Evolutionary conservation across 2,797 vertebrate species (phyloP).

Genomic region (Triplophysa yarkandensis): DNA sequence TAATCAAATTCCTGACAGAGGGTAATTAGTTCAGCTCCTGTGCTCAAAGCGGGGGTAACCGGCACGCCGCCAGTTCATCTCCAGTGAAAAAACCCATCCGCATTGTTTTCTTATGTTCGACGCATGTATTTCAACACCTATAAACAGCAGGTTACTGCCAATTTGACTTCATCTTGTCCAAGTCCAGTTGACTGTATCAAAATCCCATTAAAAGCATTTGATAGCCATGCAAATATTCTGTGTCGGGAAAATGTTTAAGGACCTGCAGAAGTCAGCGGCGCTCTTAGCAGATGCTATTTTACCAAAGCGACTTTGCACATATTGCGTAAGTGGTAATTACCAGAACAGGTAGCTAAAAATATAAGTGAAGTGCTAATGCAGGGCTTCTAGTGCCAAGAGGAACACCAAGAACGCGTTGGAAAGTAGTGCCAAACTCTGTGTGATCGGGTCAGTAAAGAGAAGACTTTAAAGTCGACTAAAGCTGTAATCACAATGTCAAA

Average conservation of each 20-base stretch:
- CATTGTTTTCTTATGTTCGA: slow-evolving; percentile 50
- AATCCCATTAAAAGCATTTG: slow-evolving; percentile 68
- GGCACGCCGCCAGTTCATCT: slow-evolving; percentile 41
- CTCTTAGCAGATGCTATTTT: slow-evolving; percentile 36
- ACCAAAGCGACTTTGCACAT: slow-evolving; percentile 18
- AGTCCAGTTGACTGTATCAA: slow-evolving; percentile 59
- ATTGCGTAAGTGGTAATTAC: slow-evolving; percentile 27
- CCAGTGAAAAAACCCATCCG: slow-evolving; percentile 42
- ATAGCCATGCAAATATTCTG: slow-evolving; percentile 60
- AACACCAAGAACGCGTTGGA: slow-evolving; percentile 12
- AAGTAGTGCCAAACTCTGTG: slow-evolving; percentile 13
- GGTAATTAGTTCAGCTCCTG: slow-evolving; percentile 57
- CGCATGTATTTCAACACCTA: neutral
- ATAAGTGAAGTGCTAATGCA: slow-evolving; percentile 10
- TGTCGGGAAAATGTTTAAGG: slow-evolving; percentile 43
- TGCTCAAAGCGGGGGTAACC: slow-evolving; percentile 41
- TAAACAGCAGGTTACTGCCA: neutral
- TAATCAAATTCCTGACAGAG: slow-evolving; percentile 59
- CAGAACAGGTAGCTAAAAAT: slow-evolving; percentile 30
- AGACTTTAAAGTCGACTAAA: neutral
- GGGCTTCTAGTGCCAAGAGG: slow-evolving; percentile 6
- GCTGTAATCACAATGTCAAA: neutral
- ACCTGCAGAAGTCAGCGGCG: slow-evolving; percentile 8
- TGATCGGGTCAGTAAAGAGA: slow-evolving; percentile 9
- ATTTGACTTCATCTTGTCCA: slow-evolving; percentile 23